These are phyloP conservation scores for Malurus alboscapulatus DNA, from an alignment of 2,113 vertebrate species.

Conservation along the genomic window DNA sequence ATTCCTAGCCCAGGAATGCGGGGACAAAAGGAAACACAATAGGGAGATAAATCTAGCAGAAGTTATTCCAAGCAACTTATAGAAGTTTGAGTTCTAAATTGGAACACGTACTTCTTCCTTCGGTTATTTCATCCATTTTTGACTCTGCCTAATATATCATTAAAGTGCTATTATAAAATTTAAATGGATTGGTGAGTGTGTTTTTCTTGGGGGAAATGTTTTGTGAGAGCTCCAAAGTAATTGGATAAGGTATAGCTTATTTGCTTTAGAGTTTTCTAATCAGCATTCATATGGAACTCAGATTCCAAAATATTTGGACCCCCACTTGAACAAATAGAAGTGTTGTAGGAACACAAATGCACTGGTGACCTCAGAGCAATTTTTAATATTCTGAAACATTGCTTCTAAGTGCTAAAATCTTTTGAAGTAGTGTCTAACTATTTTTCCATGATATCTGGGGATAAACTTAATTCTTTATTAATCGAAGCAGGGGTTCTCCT, in stretches of 20 bases:
- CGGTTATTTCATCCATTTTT: neutral
- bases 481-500: neutral
- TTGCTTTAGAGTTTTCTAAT: conserved; percentile 15
- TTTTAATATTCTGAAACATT: conserved; percentile 17
- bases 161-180: neutral
- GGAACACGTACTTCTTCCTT: neutral
- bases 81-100: neutral
- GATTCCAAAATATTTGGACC: conserved; percentile 39
- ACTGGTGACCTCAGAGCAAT: neutral
- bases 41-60: conserved; percentile 34
- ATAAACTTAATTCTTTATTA: neutral
- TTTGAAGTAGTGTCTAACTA: neutral
- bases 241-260: conserved; percentile 25
- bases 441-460: neutral
- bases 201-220: neutral
- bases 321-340: conserved; percentile 4
- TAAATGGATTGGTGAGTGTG: neutral
- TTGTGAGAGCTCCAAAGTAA: neutral
- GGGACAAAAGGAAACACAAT: conserved; percentile 28
- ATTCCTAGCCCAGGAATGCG: conserved; percentile 26
- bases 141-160: neutral
- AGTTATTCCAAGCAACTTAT: neutral
- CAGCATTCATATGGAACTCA: neutral
- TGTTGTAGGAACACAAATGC: neutral
- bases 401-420: neutral